Evolutionary conservation across 2,888 invertebrate species (phyloP), one percentile per base, ranked within the genome.

Genomic region (Drosophila greeni): DNA sequence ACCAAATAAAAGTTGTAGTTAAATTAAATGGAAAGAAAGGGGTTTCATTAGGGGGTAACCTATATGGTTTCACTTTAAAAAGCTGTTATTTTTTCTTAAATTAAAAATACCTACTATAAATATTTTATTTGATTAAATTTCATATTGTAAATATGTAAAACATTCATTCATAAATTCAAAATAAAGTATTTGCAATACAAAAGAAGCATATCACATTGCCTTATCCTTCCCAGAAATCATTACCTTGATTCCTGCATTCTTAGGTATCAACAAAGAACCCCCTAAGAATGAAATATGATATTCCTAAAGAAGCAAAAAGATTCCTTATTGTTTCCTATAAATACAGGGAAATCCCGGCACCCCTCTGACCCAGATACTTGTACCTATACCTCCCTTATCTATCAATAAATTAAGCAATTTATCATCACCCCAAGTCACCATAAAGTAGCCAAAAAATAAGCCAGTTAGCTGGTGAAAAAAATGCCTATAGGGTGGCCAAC

Each of bases 321-420:
- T 34, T 16, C 16, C 8, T 16, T 43, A 14, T 47, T 24, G 18
- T 31, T 55, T 16, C 34, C 8, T 24, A 42, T 8, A 16, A 5
- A 23, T 23, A 34, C 20, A 36, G 3, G 16, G 5, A 36, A 31
- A 23, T 43, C 40, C 16, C 3, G 23, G 5, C 23, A 45, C 16
- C 47, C 54, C 11, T 40, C 20, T 20, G 45, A 53, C 62, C 62
- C 53, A 53, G 9, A 34, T 37, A n/a, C 12, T 12, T n/a, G 0
- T 5, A 14, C 33, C 43, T 39, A 26, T 40, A n/a, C n/a, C 18
- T 48, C 36, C 16, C 24, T 31, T 23, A 66, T 66, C 66, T 34
- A 37, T 66, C 58, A 43, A 64, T 40, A 61, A 68, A 76, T 79
- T 64, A 42, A 67, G 66, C 43, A 80, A 76, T 75, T 73, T 73